These are phyloP conservation scores for Xiphophorus maculatus DNA, from an alignment of 2,113 vertebrate species.

Conservation along the genomic window DNA sequence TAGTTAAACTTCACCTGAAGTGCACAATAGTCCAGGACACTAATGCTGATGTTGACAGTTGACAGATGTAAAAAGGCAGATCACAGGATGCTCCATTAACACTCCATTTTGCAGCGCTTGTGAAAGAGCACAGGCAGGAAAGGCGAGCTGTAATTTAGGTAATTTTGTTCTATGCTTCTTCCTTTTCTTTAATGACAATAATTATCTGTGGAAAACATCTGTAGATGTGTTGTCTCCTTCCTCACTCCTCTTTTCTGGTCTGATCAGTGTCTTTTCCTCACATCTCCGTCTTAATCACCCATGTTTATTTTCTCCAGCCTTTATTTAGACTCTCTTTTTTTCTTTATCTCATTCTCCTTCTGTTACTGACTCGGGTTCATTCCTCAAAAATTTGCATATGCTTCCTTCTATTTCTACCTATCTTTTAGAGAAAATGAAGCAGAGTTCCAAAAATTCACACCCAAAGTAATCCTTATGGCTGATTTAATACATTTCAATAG, in stretches of 20 bases:
- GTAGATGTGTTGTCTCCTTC: slow-evolving; percentile 27
- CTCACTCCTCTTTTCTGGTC: slow-evolving; percentile 27
- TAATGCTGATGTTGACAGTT: slow-evolving; percentile 22
- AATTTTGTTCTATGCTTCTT: slow-evolving; percentile 43
- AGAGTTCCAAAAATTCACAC: neutral
- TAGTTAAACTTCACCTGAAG: slow-evolving; percentile 32
- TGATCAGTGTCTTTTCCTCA: slow-evolving; percentile 36
- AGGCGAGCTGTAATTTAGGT: slow-evolving; percentile 55
- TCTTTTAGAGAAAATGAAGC: slow-evolving; percentile 1
- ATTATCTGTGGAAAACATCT: slow-evolving; percentile 69
- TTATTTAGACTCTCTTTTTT: neutral
- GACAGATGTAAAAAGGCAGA: slow-evolving; percentile 39
- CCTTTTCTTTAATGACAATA: slow-evolving; percentile 62
- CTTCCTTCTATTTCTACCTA: neutral
- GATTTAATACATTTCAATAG: slow-evolving; percentile 1
- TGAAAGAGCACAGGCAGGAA: slow-evolving; percentile 28
- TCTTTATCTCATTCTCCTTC: neutral
- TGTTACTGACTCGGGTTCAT: slow-evolving; percentile 12
- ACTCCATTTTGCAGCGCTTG: slow-evolving; percentile 13
- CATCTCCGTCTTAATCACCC: slow-evolving; percentile 26
- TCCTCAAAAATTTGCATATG: slow-evolving; percentile 12
- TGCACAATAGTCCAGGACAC: slow-evolving; percentile 9
- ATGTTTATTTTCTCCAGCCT: slow-evolving; percentile 1
- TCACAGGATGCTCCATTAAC: slow-evolving; percentile 42
- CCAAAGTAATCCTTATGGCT: slow-evolving; percentile 9